Base-by-base conservation (phyloP, 2,797 vertebrate genomes). In the Gymnothorax reevesii region DNA sequence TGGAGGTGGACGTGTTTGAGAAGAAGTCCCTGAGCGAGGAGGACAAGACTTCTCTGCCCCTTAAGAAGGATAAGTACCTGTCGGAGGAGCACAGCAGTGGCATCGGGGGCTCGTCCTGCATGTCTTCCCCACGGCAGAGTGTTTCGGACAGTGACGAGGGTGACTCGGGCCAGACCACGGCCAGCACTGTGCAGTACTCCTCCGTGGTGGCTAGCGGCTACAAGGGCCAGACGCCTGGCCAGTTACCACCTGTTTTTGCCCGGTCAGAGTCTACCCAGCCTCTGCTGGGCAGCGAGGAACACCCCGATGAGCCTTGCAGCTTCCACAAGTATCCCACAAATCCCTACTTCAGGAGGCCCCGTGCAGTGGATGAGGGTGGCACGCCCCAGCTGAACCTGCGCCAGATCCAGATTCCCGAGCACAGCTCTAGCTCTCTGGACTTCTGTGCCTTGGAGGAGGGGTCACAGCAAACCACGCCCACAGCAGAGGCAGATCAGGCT, bases 251-350 rank as follows among this genome's bases (percentile, higher is more conserved):
- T 25, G 88, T 95, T 27, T 99, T 99, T 85, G 94, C 96, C 0
- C 96, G 98, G 55, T 99, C 98, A 0, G 98, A 99, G 93, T 99
- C 98, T 62, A 99, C 98, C 0, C 98, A 99, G 91, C 98, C 98
- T 0, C 94, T 99, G 84, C 91, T 99, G 83, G 98, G 98, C 88
- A 97, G 94, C 0, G 98, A 99, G 91, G 98, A 99, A 90, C 96
- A 95, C 88, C 93, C 93, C 0, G 97, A 97, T 83, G 97, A 98
- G 86, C 88, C 91, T 13, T 84, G 89, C 82, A 97, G 85, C 89
- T 90, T 85, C 90, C 94, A 85, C 91, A 90, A 84, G 95, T 94
- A 92, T 94, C 95, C 93, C 94, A 92, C 86, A 91, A 95, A 87
- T 94, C 86, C 91, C 57, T 92, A 91, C 83, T 93, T 92, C 88